Conservation (phyloP, 1,140 invertebrate genomes). For the Danaus melanippus region DNA sequence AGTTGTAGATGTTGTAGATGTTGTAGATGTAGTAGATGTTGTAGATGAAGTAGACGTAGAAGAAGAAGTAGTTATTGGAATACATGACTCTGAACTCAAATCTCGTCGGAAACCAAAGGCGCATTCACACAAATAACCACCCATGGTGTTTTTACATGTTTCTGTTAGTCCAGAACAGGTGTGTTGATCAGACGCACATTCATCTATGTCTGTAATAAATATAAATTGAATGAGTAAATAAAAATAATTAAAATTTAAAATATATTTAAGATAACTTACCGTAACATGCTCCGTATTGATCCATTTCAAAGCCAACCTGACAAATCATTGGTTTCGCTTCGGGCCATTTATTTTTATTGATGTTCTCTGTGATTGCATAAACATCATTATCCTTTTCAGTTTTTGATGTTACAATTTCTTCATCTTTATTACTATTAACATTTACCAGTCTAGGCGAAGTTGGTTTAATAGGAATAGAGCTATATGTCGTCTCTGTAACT, state of each 20-base stretch:
- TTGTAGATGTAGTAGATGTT: constrained; percentile 10
- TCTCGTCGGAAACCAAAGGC: constrained; percentile 51
- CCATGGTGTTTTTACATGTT: constrained; percentile 85
- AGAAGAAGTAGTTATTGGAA: constrained; percentile 19
- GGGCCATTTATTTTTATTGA: constrained; percentile 52
- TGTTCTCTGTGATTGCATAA: neutral
- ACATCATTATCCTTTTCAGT: constrained; percentile 35
- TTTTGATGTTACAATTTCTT: constrained; percentile 26
- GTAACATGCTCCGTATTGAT: constrained; percentile 53
- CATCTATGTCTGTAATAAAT: constrained; percentile 86
- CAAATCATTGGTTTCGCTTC: constrained; percentile 42
- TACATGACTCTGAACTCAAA: constrained; percentile 36
- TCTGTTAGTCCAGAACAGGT: constrained; percentile 85
- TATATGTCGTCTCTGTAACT: constrained; percentile 29
- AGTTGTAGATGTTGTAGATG: constrained; percentile 16
- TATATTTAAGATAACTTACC: constrained; percentile 35
- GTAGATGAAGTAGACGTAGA: constrained; percentile 14
- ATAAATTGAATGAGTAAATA: neutral
- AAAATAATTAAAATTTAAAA: neutral
- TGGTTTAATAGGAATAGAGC: constrained; percentile 12
- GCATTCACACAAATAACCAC: constrained; percentile 67
- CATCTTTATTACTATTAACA: constrained; percentile 35
- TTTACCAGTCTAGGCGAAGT: constrained; percentile 35
- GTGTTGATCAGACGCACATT: constrained; percentile 87
- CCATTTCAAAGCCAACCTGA: constrained; percentile 73